Conservation (phyloP, 1,140 invertebrate species). For the Nephotettix cincticeps region DNA sequence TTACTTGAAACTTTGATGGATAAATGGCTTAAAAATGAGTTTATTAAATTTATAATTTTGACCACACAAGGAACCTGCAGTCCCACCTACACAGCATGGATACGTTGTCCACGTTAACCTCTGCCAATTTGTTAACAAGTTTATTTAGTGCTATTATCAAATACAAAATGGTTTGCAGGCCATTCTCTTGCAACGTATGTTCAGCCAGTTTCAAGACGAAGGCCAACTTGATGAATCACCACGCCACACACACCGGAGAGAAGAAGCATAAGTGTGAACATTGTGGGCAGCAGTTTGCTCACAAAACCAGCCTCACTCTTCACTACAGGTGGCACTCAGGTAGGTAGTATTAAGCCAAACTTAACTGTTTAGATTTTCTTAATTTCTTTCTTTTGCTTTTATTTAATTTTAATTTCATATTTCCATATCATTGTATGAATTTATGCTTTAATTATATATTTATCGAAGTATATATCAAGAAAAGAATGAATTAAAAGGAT, state of each 20-base stretch:
- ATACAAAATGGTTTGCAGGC: conserved; percentile 29
- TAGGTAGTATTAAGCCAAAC: conserved; percentile 39
- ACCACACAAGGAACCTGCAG: too few species aligned
- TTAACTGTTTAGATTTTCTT: not conserved
- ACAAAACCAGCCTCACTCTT: conserved; percentile 69
- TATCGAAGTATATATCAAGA: too few species aligned
- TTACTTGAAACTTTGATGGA: too few species aligned
- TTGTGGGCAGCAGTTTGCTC: conserved; percentile 72
- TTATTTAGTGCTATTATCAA: not conserved
- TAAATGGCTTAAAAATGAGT: too few species aligned
- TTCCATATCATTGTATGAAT: too few species aligned
- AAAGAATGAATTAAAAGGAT: too few species aligned
- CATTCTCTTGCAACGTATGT: conserved; percentile 50
- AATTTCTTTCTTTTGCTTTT: too few species aligned
- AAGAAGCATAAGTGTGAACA: conserved; percentile 72
- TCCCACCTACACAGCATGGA: too few species aligned
- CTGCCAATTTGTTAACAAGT: not conserved
- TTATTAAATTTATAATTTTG: too few species aligned
- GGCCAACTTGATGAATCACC: conserved; percentile 67
- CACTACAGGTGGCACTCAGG: conserved; percentile 60
- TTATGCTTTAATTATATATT: too few species aligned
- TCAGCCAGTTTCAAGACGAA: conserved; percentile 67
- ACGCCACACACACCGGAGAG: conserved; percentile 64
- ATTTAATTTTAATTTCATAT: too few species aligned
- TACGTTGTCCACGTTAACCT: too few species aligned